phyloP scores from a whole-genome alignment of 1,140 invertebrate species.

The Panulirus ornatus region DNA sequence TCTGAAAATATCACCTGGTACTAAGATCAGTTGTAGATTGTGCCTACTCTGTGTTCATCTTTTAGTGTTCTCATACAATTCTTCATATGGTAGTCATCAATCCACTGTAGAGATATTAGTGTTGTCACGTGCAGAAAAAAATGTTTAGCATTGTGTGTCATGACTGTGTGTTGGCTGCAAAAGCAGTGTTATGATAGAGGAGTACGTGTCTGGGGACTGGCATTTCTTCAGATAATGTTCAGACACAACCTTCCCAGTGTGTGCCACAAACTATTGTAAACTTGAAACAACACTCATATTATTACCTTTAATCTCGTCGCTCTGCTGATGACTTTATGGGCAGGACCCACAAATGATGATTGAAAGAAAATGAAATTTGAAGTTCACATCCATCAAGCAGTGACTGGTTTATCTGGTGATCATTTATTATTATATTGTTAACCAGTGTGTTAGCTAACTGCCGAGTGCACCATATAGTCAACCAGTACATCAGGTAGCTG shows the following conservation, averaged over 20 bases:
- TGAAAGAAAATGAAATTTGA: too few species aligned
- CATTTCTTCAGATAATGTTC: background rate
- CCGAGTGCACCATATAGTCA: background rate
- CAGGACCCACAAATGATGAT: background rate
- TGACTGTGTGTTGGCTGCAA: background rate
- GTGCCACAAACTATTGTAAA: too few species aligned
- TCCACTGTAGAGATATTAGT: background rate
- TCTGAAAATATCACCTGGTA: background rate
- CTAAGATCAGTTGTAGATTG: background rate
- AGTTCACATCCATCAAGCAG: background rate
- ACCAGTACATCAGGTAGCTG: background rate
- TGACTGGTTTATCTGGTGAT: background rate
- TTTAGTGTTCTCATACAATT: too few species aligned
- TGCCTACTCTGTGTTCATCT: background rate
- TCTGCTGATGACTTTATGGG: background rate
- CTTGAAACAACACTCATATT: background rate
- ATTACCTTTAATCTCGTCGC: background rate
- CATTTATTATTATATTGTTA: too few species aligned
- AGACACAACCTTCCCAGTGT: background rate
- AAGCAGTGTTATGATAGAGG: too few species aligned
- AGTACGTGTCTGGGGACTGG: background rate
- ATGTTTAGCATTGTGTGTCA: background rate
- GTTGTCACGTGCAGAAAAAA: too few species aligned
- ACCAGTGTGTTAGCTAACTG: background rate
- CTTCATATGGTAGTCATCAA: background rate